These are phyloP conservation scores for Chrysopa pallens DNA, from an alignment of 1,140 invertebrate species.

Conservation along the genomic window DNA sequence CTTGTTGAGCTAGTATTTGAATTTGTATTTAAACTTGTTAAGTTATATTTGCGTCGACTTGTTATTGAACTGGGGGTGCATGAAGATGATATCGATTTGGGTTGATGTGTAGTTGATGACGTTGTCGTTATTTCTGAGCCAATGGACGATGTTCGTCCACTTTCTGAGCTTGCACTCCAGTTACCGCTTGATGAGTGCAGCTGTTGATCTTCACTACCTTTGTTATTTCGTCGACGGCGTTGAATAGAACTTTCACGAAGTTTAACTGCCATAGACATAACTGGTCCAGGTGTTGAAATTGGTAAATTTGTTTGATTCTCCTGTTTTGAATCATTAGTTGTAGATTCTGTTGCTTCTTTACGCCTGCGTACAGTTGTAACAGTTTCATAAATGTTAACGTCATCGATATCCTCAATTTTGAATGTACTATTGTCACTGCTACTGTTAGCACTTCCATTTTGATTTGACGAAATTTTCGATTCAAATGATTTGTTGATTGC, in stretches of 20 bases:
- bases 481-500: constrained; percentile 41
- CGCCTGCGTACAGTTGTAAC: constrained; percentile 34
- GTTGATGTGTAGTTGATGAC: constrained; percentile 37
- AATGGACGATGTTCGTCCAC: constrained; percentile 57
- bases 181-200: constrained; percentile 80
- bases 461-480: constrained; percentile 5
- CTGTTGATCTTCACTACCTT: constrained; percentile 43
- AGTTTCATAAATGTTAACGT: constrained; percentile 41
- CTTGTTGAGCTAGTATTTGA: constrained; percentile 67
- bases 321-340: constrained; percentile 58
- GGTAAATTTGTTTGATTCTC: constrained; percentile 48
- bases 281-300: constrained; percentile 27
- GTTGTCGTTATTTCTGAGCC: constrained; percentile 55
- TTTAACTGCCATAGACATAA: constrained; percentile 41
- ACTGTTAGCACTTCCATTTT: background rate
- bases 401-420: constrained; percentile 26
- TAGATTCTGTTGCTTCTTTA: constrained; percentile 31
- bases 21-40: constrained; percentile 37
- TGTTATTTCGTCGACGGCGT: constrained; percentile 35
- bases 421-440: constrained; percentile 4
- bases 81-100: constrained; percentile 44
- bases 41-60: constrained; percentile 35
- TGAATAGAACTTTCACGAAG: constrained; percentile 47
- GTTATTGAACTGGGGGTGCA: constrained; percentile 48
- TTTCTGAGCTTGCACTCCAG: constrained; percentile 83